phyloP scores from a whole-genome alignment of 2,888 invertebrate species.

The Andrena marginata region DNA sequence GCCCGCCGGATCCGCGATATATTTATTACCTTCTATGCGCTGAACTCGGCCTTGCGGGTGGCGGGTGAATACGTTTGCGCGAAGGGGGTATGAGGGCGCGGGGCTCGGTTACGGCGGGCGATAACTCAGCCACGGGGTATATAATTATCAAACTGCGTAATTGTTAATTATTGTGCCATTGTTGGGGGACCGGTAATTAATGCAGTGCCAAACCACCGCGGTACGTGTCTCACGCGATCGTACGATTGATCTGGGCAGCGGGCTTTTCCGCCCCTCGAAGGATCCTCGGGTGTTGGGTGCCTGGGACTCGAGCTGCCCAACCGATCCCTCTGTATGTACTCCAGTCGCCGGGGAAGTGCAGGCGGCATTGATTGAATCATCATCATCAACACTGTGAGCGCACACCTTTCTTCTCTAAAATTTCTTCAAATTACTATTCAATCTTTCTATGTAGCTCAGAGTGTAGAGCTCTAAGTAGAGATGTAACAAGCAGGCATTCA shows the following conservation, averaged over 20 bases:
- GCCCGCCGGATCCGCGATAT: conserved; percentile 56
- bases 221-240: conserved; percentile 73
- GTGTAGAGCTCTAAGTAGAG: too few relatives aligned
- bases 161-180: conserved; percentile 84
- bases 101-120: conserved; percentile 58
- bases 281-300: conserved; percentile 11
- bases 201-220: conserved; percentile 75
- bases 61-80: neutral
- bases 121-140: conserved; percentile 80
- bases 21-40: conserved; percentile 59
- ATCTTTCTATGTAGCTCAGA: too few relatives aligned
- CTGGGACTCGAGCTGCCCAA: neutral
- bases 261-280: conserved; percentile 19
- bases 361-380: too few relatives aligned
- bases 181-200: conserved; percentile 80
- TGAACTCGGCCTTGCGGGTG: conserved; percentile 32
- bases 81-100: conserved; percentile 15
- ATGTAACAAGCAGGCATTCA: too few relatives aligned
- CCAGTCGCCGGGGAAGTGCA: too few relatives aligned
- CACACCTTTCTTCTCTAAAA: too few relatives aligned
- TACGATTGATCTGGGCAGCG: conserved; percentile 65
- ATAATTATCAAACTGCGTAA: conserved; percentile 83
- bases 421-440: too few relatives aligned
- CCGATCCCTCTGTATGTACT: too few relatives aligned
- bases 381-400: too few relatives aligned